phyloP scores from a whole-genome alignment of 2,888 invertebrate species.

The Craniophora ligustri region DNA sequence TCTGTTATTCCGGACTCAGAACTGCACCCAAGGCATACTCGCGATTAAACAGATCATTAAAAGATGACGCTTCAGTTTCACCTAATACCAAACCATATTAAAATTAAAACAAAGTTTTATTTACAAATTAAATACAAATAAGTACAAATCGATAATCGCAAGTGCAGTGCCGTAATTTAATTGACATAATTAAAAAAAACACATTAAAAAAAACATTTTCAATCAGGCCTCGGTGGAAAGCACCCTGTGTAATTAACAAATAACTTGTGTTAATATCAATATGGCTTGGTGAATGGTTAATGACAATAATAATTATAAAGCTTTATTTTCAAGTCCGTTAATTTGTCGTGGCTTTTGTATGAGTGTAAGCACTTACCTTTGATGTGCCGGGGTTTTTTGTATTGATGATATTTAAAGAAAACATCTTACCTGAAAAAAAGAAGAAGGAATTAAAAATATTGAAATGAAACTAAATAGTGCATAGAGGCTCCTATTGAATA shows the following conservation, averaged over 20 bases:
- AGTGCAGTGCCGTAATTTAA: too few relatives aligned
- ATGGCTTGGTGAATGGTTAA: not conserved
- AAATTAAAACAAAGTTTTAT: too few relatives aligned
- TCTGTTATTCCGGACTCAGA: too few relatives aligned
- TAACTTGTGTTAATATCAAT: constrained; percentile 14
- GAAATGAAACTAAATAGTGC: not conserved
- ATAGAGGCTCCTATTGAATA: constrained; percentile 4
- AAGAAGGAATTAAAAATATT: constrained; percentile 18
- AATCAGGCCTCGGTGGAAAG: constrained; percentile 14
- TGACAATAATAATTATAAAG: not conserved
- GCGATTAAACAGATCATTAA: too few relatives aligned
- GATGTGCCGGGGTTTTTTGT: not conserved
- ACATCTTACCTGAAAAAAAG: constrained; percentile 61
- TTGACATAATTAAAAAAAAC: not conserved
- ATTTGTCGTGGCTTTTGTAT: constrained; percentile 6
- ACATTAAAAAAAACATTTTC: constrained; percentile 14
- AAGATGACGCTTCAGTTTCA: too few relatives aligned
- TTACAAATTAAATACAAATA: too few relatives aligned
- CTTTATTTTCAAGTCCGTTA: not conserved
- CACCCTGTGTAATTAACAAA: constrained; percentile 14
- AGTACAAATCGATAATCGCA: too few relatives aligned
- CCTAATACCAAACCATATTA: too few relatives aligned
- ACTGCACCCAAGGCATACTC: too few relatives aligned
- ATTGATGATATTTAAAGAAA: constrained; percentile 2
- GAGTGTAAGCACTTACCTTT: constrained; percentile 26